Conservation (phyloP, 2,797 vertebrate species). For the Apogon talboti region DNA sequence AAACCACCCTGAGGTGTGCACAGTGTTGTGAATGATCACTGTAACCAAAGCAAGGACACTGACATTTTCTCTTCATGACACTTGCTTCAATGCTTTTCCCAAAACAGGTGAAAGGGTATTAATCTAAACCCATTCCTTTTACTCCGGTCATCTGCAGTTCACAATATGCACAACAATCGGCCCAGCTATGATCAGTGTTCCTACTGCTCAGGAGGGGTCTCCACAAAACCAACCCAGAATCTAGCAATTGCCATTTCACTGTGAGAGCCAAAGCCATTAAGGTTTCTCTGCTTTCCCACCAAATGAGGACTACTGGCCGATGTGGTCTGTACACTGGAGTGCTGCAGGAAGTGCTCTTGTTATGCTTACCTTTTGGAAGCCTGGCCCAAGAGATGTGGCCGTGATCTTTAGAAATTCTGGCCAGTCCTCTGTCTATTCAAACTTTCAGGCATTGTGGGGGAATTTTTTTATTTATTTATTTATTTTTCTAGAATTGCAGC, state of each 20-base stretch:
- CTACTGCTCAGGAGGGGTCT: conserved; percentile 50
- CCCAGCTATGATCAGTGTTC: conserved; percentile 42
- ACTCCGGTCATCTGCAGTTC: conserved; percentile 13
- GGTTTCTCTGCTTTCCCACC: conserved; percentile 40
- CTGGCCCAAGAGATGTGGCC: conserved; percentile 26
- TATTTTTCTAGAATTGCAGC: not conserved
- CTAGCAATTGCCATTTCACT: conserved; percentile 45
- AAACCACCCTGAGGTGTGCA: not conserved
- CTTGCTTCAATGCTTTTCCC: conserved; percentile 8
- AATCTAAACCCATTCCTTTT: conserved; percentile 21
- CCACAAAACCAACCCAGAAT: conserved; percentile 51
- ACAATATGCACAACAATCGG: conserved; percentile 37
- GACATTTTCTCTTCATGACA: conserved; percentile 1
- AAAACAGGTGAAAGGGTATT: conserved; percentile 28
- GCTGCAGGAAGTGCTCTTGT: conserved; percentile 41
- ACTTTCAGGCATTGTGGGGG: conserved; percentile 14
- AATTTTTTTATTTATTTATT: not conserved
- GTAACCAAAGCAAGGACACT: conserved; percentile 3
- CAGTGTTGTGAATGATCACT: conserved; percentile 12
- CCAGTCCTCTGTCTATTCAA: conserved; percentile 1
- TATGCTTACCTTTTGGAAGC: conserved; percentile 36
- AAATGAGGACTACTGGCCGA: conserved; percentile 51
- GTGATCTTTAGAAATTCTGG: conserved; percentile 31
- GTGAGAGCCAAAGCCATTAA: conserved; percentile 51
- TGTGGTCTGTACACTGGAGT: conserved; percentile 43